A percentile compares a stretch with the other conserved stretches of the same genome.
Evolutionary conservation across 2,888 invertebrate species (phyloP).

Genomic region (Tetragnatha montana): DNA sequence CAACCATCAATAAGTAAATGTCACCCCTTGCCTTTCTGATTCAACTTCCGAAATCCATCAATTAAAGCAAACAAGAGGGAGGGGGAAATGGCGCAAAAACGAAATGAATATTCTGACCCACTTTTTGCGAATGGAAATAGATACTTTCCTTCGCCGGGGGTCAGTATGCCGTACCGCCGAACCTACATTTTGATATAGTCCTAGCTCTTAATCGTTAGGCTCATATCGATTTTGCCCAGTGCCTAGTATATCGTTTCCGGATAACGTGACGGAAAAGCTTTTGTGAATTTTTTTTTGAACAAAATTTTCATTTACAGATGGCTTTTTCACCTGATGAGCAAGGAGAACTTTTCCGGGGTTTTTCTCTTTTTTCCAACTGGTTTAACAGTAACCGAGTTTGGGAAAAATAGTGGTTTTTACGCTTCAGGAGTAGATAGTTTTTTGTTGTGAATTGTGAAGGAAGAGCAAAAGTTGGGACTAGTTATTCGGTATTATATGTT

Average conservation of each 20-base stretch:
- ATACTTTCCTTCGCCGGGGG: conserved; percentile 15
- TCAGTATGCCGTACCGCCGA: conserved; percentile 47
- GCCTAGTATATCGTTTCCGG: conserved; percentile 29
- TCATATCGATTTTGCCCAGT: conserved; percentile 17
- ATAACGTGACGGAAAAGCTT: not conserved
- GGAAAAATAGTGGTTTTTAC: too few species aligned
- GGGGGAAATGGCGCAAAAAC: not conserved
- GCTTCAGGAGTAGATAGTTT: too few species aligned
- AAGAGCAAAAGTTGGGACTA: too few species aligned
- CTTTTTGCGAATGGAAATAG: not conserved
- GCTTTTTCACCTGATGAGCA: not conserved
- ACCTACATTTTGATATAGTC: conserved; percentile 34
- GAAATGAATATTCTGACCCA: not conserved
- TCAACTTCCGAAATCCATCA: not conserved
- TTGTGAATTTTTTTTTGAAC: not conserved
- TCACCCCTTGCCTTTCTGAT: not conserved
- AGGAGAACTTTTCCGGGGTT: not conserved
- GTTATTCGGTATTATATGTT: too few species aligned
- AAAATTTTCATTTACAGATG: conserved; percentile 25
- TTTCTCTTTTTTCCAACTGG: not conserved
- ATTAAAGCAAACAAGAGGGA: not conserved
- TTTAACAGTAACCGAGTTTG: too few species aligned
- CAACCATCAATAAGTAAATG: not conserved
- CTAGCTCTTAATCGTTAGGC: not conserved
- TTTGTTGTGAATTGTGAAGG: too few species aligned